A percentile compares a stretch with the other conserved stretches of the same genome.
phyloP scores from a whole-genome alignment of 2,888 invertebrate species.

The Alviniconcha strummeri region DNA sequence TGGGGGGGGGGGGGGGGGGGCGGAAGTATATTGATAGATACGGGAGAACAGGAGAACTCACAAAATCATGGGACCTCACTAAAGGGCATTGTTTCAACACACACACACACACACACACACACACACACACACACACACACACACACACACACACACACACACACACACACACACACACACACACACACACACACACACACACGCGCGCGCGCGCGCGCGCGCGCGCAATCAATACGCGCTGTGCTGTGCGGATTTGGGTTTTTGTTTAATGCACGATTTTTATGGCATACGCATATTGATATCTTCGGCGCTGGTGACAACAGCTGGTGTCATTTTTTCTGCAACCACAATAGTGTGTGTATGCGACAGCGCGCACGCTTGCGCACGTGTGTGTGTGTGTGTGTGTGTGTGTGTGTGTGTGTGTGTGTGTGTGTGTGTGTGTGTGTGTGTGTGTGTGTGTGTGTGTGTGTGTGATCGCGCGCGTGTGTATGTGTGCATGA shows the following conservation, averaged over 20 bases:
- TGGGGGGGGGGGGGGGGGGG: too few species aligned
- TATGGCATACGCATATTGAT: too few species aligned
- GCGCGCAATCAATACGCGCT: neutral
- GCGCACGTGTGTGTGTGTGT: neutral
- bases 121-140: too few species aligned
- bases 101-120: too few species aligned
- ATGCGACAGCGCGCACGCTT: neutral
- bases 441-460: constrained; percentile 12
- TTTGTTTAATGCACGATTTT: neutral
- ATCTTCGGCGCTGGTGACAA: too few species aligned
- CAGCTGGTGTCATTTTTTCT: too few species aligned
- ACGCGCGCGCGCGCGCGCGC: neutral
- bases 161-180: constrained; percentile 9
- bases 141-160: neutral
- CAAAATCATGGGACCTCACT: too few species aligned
- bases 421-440: neutral
- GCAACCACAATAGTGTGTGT: too few species aligned
- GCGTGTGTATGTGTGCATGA: neutral
- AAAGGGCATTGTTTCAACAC: too few species aligned
- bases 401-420: neutral
- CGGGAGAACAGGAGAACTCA: too few species aligned
- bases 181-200: constrained; percentile 10
- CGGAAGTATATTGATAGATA: too few species aligned
- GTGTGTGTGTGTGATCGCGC: neutral
- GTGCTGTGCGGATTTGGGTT: neutral